Conservation (phyloP, 2,797 vertebrate species). For the Ptychobarbus kaznakovi region DNA sequence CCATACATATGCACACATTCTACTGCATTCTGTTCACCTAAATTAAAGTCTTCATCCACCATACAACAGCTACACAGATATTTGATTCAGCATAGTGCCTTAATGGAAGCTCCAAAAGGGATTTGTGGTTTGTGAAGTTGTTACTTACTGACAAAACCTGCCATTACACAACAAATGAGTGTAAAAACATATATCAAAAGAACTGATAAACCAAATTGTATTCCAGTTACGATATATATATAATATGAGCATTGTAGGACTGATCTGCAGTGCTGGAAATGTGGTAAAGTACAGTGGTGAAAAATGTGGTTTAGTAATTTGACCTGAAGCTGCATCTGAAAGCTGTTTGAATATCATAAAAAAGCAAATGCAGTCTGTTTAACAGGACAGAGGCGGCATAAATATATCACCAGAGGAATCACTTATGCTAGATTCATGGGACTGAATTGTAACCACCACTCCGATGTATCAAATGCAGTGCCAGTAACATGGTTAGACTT, state of each 20-base stretch:
- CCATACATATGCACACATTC: not conserved
- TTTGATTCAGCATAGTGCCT: not conserved
- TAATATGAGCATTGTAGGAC: too few species aligned
- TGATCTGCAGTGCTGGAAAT: not conserved
- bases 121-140: slow-evolving; percentile 11
- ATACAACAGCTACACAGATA: not conserved
- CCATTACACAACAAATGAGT: not conserved
- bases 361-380: not conserved
- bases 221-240: not conserved
- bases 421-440: not conserved
- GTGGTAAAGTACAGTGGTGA: not conserved
- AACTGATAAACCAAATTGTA: not conserved
- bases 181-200: not conserved
- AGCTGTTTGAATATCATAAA: not conserved
- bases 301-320: not conserved
- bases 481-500: not conserved
- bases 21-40: not conserved
- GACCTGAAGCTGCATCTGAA: not conserved
- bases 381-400: too few species aligned
- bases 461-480: not conserved
- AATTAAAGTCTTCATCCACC: not conserved
- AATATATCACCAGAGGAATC: not conserved
- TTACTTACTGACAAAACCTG: not conserved
- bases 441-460: not conserved
- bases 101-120: not conserved